Evolutionary conservation across 2,888 invertebrate genomes (phyloP), one percentile per base, ranked within the genome.

Genomic region (Oscheius sp.): DNA sequence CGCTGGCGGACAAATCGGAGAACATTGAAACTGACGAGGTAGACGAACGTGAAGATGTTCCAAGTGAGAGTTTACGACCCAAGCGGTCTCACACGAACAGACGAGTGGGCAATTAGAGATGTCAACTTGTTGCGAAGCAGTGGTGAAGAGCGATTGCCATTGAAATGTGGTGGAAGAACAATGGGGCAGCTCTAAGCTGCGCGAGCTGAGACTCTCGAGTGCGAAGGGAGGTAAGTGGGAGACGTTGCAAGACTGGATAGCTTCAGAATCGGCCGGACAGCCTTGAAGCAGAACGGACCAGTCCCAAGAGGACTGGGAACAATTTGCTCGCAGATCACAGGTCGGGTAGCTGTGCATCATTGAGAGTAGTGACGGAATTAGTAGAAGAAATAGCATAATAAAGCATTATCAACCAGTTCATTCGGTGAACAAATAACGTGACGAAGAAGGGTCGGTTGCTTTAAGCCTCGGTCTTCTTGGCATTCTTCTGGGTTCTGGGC

Each of bases 401-500:
- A n/a, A 33, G 35, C 68, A 66, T 66, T 66, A 66, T 66, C 53
- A 63, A 73, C 57, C 73, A 73, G 48, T 73, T 73, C 73, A 73
- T 73, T 73, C n/a, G 57, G 47, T 63, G 37, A 75, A 76, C 70
- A 73, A 79, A 70, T 51, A 55, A 76, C 74, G 33, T 50, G 21
- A 48, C 65, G 65, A 32, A 60, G 37, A n/a, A 42, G 42, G 42
- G 42, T 42, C 42, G 42, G 42, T 42, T 42, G 42, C 9, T 74
- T 81, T 79, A 80, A 55, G 82, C 82, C 47, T 79, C 78, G 65
- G 79, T 78, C 79, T 82, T 82, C 62, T 66, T 70, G 70, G 50
- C 65, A 66, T 63, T 53, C 83, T 82, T 83, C 53, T 78, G 29
- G 77, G 77, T 74, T 75, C 73, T 78, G 57, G 74, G 76, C 60